phyloP scores from a whole-genome alignment of 1,140 invertebrate species.

The Heliconius nattereri region DNA sequence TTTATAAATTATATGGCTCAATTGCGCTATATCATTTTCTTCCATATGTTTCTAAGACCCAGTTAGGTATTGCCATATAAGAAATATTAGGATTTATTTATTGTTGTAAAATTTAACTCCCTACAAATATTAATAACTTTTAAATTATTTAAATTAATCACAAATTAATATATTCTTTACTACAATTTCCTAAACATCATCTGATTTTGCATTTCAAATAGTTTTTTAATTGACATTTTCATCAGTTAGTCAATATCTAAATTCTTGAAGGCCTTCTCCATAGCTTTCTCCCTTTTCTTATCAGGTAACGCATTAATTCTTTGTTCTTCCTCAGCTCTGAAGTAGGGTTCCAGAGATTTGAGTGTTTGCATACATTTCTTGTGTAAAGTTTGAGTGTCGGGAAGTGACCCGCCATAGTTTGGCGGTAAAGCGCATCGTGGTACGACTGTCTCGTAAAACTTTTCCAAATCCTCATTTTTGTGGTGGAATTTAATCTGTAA shows the following conservation, averaged over 20 bases:
- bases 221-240: background rate
- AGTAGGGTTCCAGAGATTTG: slow-evolving; percentile 63
- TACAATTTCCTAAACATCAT: background rate
- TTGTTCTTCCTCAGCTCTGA: slow-evolving; percentile 70
- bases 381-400: slow-evolving; percentile 69
- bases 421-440: slow-evolving; percentile 67
- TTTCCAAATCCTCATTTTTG: slow-evolving; percentile 66
- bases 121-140: background rate
- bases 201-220: background rate
- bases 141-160: too few relatives aligned
- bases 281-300: slow-evolving; percentile 66
- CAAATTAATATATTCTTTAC: background rate
- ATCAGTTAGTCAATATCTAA: slow-evolving; percentile 66
- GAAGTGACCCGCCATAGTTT: slow-evolving; percentile 68
- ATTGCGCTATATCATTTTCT: too few relatives aligned
- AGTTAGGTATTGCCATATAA: background rate
- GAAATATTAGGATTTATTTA: background rate
- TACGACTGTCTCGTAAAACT: slow-evolving; percentile 71
- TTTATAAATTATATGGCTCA: too few relatives aligned
- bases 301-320: slow-evolving; percentile 62
- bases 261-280: slow-evolving; percentile 70
- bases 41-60: background rate
- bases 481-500: slow-evolving; percentile 76
- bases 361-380: slow-evolving; percentile 68
- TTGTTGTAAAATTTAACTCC: background rate